These are phyloP conservation scores for Mustela nigripes DNA, from an alignment of 2,113 vertebrate genomes.

Conservation along the genomic window DNA sequence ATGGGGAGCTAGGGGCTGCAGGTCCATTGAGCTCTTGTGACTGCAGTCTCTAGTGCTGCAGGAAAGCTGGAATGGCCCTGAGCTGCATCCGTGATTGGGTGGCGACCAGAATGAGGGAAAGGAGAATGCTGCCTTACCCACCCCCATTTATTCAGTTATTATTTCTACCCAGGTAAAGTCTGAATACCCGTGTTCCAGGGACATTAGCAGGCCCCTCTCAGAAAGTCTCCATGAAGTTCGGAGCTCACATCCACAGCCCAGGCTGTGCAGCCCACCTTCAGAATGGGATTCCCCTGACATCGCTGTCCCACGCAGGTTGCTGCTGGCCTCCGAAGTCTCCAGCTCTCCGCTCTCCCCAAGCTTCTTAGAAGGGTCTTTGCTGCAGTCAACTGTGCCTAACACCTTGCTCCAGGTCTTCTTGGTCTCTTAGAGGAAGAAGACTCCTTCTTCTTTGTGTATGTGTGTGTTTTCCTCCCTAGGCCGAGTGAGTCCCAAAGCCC, in stretches of 20 bases:
- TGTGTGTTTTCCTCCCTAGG: not conserved
- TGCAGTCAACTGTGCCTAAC: not conserved
- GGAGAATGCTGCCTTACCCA: accelerated
- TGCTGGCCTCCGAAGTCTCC: not conserved
- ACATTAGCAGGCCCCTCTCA: not conserved
- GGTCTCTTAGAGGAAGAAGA: not conserved
- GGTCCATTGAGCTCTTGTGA: not conserved
- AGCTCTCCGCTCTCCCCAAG: not conserved
- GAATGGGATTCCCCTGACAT: not conserved
- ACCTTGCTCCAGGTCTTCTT: not conserved
- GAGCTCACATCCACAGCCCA: not conserved
- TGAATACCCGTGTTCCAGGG: not conserved
- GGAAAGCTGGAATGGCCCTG: not conserved
- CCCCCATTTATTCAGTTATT: not conserved
- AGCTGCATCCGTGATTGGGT: not conserved
- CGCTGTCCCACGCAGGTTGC: not conserved
- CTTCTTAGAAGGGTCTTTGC: not conserved
- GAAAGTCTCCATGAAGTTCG: not conserved
- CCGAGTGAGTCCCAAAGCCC: not conserved
- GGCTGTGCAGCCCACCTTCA: too few species aligned
- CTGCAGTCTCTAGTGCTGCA: not conserved
- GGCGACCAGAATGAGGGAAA: not conserved
- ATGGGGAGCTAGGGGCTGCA: not conserved
- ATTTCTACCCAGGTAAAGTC: not conserved
- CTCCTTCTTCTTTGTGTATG: not conserved